phyloP scores from a whole-genome alignment of 2,797 vertebrate genomes.

The Epinephelus malabaricus region DNA sequence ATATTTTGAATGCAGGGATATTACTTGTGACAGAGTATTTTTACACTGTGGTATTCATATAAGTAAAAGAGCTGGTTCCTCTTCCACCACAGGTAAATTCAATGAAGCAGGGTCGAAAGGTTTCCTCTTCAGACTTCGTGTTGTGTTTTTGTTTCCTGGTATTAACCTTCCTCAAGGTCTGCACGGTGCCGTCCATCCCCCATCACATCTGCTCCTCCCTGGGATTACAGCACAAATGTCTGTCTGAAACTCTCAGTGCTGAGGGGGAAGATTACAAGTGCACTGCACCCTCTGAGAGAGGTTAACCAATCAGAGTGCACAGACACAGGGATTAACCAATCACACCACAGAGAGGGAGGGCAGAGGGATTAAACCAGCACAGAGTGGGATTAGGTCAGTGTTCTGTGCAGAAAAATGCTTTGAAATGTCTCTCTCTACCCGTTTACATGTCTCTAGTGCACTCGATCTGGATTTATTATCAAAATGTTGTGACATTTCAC shows the following conservation, averaged over 20 bases:
- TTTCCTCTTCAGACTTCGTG: background rate
- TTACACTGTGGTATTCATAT: background rate
- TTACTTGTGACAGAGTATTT: background rate
- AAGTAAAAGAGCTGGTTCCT: background rate
- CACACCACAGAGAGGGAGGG: slow-evolving; percentile 71
- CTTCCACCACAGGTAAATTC: background rate
- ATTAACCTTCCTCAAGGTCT: slow-evolving; percentile 83
- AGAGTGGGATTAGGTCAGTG: slow-evolving; percentile 81
- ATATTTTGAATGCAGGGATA: background rate
- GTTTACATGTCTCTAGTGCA: slow-evolving; percentile 18
- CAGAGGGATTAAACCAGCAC: slow-evolving; percentile 74
- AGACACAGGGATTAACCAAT: slow-evolving; percentile 84
- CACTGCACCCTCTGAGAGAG: slow-evolving; percentile 66
- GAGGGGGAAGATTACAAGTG: slow-evolving; percentile 76
- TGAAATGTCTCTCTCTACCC: slow-evolving; percentile 63
- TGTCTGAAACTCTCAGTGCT: slow-evolving; percentile 77
- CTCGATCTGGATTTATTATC: slow-evolving; percentile 14
- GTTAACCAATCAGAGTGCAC: slow-evolving; percentile 78
- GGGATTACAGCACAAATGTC: slow-evolving; percentile 84
- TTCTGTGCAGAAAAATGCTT: slow-evolving; percentile 73
- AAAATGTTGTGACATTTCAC: slow-evolving; percentile 17
- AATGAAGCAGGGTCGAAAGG: background rate
- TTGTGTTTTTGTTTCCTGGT: slow-evolving; percentile 32
- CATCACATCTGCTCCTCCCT: slow-evolving; percentile 83
- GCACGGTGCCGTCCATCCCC: slow-evolving; percentile 70